Conservation (phyloP, 2,797 vertebrate species). For the Hippoglossus hippoglossus region DNA sequence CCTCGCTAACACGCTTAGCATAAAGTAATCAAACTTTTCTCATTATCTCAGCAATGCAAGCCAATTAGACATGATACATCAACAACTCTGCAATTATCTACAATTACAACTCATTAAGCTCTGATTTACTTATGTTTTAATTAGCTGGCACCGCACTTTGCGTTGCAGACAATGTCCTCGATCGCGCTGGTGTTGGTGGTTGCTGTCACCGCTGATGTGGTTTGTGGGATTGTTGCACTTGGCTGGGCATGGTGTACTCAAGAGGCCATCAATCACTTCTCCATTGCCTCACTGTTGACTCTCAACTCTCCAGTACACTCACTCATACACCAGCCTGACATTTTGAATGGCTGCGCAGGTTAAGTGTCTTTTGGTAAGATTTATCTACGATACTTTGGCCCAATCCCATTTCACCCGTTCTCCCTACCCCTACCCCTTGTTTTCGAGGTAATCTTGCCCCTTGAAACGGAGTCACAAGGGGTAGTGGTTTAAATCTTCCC, state of each 20-base stretch:
- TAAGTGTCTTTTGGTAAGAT: background rate
- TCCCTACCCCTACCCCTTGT: no score
- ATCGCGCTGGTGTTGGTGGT: constrained; percentile 30
- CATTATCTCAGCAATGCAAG: constrained; percentile 81
- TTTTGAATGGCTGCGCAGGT: constrained; percentile 20
- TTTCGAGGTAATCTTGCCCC: no score
- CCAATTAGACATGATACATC: constrained; percentile 82
- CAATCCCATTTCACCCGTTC: no score
- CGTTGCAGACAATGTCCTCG: constrained; percentile 60
- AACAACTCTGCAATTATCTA: constrained; percentile 82
- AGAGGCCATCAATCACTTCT: constrained; percentile 67
- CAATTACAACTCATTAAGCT: constrained; percentile 82
- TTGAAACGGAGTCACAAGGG: no score
- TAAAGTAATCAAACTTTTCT: constrained; percentile 86
- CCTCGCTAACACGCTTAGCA: constrained; percentile 78
- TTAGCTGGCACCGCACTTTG: constrained; percentile 67
- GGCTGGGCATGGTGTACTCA: constrained; percentile 60
- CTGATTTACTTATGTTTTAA: constrained; percentile 85
- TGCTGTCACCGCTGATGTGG: constrained; percentile 58
- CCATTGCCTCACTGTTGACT: constrained; percentile 61
- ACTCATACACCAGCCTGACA: constrained; percentile 21
- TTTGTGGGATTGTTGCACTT: constrained; percentile 70
- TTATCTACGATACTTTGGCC: constrained; percentile 22
- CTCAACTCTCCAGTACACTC: constrained; percentile 23
- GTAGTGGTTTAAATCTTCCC: no score